Percentiles rank a stretch among this genome's conserved stretches.
Evolutionary conservation across 2,113 vertebrate genomes (phyloP).

Genomic region (Myotis brandtii): DNA sequence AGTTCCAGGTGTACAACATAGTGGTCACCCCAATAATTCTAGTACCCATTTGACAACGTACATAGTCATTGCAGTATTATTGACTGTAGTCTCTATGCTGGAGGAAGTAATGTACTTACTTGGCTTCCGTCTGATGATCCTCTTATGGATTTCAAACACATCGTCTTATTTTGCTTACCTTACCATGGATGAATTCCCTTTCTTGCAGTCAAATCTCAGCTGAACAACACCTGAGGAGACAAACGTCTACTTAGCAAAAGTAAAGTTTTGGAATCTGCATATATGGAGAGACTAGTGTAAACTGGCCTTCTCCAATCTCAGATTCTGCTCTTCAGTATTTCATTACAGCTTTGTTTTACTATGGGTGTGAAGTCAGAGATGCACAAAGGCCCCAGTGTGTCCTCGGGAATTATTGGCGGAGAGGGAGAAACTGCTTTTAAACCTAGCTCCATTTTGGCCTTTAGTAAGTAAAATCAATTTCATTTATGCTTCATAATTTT

Average conservation of each 20-base stretch:
- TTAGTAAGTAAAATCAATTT: not conserved
- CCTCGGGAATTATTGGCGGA: not conserved
- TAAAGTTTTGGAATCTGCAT: not conserved
- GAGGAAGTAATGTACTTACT: not conserved
- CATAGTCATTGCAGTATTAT: not conserved
- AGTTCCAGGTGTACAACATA: not conserved
- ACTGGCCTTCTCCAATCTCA: not conserved
- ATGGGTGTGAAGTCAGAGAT: not conserved
- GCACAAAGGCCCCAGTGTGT: accelerated
- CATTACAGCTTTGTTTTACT: not conserved
- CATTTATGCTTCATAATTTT: not conserved
- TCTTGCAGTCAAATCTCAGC: not conserved
- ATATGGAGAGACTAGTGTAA: not conserved
- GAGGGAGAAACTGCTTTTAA: not conserved
- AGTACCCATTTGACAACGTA: not conserved
- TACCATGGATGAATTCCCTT: not conserved
- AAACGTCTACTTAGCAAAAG: not conserved
- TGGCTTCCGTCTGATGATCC: not conserved
- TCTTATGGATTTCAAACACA: not conserved
- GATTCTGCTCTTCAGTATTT: not conserved
- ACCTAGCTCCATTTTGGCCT: not conserved
- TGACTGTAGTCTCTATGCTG: not conserved
- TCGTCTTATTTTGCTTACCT: not conserved
- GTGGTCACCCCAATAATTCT: not conserved
- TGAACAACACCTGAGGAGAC: not conserved